phyloP scores from a whole-genome alignment of 2,113 vertebrate species.

The Macrotis lagotis region DNA sequence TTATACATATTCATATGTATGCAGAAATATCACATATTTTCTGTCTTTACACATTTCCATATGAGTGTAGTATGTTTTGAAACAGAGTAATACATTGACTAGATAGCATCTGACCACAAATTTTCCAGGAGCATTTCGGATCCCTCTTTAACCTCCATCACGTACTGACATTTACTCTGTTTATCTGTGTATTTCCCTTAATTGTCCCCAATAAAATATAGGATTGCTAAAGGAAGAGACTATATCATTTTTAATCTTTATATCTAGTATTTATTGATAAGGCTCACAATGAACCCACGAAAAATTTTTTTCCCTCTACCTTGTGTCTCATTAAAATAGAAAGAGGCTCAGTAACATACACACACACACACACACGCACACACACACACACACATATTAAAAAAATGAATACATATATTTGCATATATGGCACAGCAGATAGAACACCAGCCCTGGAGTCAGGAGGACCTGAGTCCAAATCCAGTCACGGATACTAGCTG shows the following conservation, averaged over 20 bases:
- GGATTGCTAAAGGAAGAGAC: neutral
- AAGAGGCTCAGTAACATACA: neutral
- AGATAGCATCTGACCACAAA: neutral
- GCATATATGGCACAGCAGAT: no score
- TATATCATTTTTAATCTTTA: neutral
- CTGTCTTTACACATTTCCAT: neutral
- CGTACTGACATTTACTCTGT: neutral
- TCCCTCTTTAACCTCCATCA: neutral
- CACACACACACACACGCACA: neutral
- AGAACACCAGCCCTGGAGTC: no score
- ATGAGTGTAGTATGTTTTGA: neutral
- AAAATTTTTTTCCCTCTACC: neutral
- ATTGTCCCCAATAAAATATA: neutral
- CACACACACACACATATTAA: no score
- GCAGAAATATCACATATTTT: neutral
- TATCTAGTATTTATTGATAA: neutral
- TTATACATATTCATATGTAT: neutral
- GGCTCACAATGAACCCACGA: neutral
- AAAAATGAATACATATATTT: no score
- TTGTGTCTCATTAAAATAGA: neutral
- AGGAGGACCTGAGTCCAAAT: no score
- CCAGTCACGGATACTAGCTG: no score
- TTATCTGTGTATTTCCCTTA: neutral
- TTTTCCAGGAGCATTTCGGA: neutral
- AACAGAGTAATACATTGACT: neutral